Evolutionary conservation across 2,888 invertebrate species (phyloP).

Genomic region (Agriotes lineatus): DNA sequence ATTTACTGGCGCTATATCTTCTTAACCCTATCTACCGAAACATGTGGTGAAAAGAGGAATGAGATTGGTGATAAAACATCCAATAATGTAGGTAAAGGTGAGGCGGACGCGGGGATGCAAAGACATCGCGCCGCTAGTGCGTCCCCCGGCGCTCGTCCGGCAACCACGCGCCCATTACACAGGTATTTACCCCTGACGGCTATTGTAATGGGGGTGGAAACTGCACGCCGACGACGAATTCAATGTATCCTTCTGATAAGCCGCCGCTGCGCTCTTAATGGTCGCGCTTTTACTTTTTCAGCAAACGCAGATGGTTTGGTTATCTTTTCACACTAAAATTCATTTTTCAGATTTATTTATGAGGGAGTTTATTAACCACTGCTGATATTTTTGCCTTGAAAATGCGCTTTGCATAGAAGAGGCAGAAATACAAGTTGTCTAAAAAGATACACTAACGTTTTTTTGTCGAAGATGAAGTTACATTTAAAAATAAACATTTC

Average conservation of each 20-base stretch:
- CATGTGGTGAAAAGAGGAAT: slow-evolving; percentile 56
- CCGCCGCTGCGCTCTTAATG: not conserved
- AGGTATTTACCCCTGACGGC: slow-evolving; percentile 61
- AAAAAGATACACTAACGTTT: no score
- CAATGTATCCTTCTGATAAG: slow-evolving; percentile 37
- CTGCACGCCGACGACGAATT: slow-evolving; percentile 50
- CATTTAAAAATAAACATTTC: no score
- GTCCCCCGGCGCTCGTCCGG: slow-evolving; percentile 61
- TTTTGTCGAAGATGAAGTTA: no score
- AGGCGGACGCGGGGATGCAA: slow-evolving; percentile 46
- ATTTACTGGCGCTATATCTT: slow-evolving; percentile 59
- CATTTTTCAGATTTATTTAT: no score
- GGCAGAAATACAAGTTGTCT: no score
- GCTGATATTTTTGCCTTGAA: no score
- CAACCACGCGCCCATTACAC: slow-evolving; percentile 63
- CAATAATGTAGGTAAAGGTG: slow-evolving; percentile 56
- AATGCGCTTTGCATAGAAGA: no score
- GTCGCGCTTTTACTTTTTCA: slow-evolving; percentile 6
- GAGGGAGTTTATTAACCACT: no score
- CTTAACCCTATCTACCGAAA: slow-evolving; percentile 55
- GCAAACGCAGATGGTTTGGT: not conserved
- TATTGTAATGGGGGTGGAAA: slow-evolving; percentile 60
- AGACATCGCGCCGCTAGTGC: slow-evolving; percentile 48
- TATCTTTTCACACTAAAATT: no score
- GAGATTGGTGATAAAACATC: slow-evolving; percentile 59